A percentile compares a stretch with the other conserved stretches of the same genome.
phyloP scores from a whole-genome alignment of 2,113 vertebrate species.

The Chamaetylas fuelleborni region DNA sequence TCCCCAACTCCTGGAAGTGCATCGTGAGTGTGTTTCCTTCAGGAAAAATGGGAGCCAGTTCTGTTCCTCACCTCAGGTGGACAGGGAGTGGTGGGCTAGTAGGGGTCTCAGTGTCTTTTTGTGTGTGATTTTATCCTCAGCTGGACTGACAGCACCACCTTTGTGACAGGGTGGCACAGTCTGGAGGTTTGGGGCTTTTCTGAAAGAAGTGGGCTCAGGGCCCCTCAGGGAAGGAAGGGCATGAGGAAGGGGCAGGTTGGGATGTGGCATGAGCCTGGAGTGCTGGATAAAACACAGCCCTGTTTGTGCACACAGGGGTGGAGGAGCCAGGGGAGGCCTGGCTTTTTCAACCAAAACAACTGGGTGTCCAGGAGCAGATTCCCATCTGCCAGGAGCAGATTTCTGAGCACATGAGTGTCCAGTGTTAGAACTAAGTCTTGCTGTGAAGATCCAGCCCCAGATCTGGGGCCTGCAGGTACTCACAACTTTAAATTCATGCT shows the following conservation, averaged over 20 bases:
- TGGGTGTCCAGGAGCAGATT: background rate
- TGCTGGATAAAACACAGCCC: background rate
- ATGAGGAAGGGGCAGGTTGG: background rate
- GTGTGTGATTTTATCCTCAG: background rate
- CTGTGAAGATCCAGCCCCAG: background rate
- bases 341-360: background rate
- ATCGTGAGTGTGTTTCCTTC: background rate
- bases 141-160: rapidly evolving
- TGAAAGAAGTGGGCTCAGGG: background rate
- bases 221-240: background rate
- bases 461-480: background rate
- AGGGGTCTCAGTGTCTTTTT: background rate
- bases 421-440: background rate
- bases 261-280: background rate
- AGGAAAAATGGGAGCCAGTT: background rate
- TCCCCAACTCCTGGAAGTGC: background rate
- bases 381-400: background rate
- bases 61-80: background rate
- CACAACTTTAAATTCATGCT: rapidly evolving
- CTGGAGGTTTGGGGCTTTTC: background rate
- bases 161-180: background rate
- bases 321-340: background rate
- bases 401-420: rapidly evolving
- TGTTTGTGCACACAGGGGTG: background rate
- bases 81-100: background rate